A percentile compares a stretch with the other conserved stretches of the same genome.
Conservation (phyloP, 2,888 invertebrate species). For the Drosophila niveifrons region DNA sequence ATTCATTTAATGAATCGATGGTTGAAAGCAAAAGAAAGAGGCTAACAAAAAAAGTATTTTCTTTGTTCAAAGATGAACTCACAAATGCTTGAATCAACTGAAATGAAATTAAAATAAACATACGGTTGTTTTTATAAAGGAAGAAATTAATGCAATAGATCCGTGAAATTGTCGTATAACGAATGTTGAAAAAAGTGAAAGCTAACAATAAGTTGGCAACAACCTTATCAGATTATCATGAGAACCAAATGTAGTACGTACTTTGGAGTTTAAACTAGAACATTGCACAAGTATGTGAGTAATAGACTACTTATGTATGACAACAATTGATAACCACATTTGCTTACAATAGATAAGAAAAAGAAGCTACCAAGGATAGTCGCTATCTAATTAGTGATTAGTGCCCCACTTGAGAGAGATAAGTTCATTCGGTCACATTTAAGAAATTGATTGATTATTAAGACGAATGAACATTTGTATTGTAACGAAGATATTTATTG, state of each 20-base stretch:
- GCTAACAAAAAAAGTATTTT: background rate
- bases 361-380: slow-evolving; percentile 15
- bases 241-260: slow-evolving; percentile 5
- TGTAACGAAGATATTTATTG: slow-evolving; percentile 1
- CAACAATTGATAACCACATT: slow-evolving; percentile 31
- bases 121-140: slow-evolving; percentile 3
- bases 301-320: slow-evolving; percentile 5
- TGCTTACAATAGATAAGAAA: slow-evolving; percentile 26
- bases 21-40: slow-evolving; percentile 11
- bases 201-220: slow-evolving; percentile 5
- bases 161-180: background rate
- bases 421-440: background rate
- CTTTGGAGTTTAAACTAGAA: slow-evolving; percentile 17
- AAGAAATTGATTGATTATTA: background rate
- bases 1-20: slow-evolving; percentile 21
- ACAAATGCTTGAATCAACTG: background rate
- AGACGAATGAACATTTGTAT: background rate
- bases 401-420: slow-evolving; percentile 4
- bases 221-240: slow-evolving; percentile 16
- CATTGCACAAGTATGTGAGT: slow-evolving; percentile 1
- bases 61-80: slow-evolving; percentile 23
- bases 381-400: background rate
- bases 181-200: slow-evolving; percentile 32
- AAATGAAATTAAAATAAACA: slow-evolving; percentile 10
- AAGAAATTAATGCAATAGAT: slow-evolving; percentile 2